phyloP scores from a whole-genome alignment of 2,888 invertebrate species.

The Orthosia gracilis region DNA sequence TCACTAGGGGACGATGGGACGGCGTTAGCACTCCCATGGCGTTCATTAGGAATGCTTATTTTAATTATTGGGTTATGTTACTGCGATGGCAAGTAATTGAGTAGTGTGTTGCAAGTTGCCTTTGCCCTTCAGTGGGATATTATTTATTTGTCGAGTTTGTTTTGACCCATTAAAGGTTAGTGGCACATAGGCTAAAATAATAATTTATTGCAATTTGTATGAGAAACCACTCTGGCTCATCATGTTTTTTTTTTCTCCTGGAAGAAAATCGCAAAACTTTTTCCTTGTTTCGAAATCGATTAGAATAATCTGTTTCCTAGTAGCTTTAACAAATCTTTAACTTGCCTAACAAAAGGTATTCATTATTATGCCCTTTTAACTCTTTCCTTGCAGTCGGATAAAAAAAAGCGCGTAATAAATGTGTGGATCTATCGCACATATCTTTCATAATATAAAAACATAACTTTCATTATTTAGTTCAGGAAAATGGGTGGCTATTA shows the following conservation, averaged over 20 bases:
- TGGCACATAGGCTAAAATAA: no score
- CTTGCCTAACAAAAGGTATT: not conserved
- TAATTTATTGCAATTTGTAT: not conserved
- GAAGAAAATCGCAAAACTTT: no score
- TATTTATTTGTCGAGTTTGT: no score
- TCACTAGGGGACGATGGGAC: not conserved
- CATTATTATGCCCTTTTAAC: not conserved
- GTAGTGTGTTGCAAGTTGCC: not conserved
- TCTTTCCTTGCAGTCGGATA: not conserved
- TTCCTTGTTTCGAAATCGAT: no score
- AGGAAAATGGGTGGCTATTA: not conserved
- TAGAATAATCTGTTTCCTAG: not conserved
- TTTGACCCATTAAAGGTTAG: no score
- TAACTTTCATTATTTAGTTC: not conserved
- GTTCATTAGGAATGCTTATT: conserved; percentile 11
- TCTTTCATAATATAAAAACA: not conserved
- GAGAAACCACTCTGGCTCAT: not conserved
- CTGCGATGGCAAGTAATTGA: not conserved
- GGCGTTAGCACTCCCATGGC: conserved; percentile 1
- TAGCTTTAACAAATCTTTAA: not conserved
- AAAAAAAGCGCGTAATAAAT: not conserved
- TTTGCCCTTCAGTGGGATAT: not conserved
- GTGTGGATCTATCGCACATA: not conserved
- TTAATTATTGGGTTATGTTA: conserved; percentile 7
- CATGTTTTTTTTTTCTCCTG: not conserved